Base-by-base conservation (phyloP, 92 coral and sea anemone species). In the Epizoanthus fatuus region DNA sequence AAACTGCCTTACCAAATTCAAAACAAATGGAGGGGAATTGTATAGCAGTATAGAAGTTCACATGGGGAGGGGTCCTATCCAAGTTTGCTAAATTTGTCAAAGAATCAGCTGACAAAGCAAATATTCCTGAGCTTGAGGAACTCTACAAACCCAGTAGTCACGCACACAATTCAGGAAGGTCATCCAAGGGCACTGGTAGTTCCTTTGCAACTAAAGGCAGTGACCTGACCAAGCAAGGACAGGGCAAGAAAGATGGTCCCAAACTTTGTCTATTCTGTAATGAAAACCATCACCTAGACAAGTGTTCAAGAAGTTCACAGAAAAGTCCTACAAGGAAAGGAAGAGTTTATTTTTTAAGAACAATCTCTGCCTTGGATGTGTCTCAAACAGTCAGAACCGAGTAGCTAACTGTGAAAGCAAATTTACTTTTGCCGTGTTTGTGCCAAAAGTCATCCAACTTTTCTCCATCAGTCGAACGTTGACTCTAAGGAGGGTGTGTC, bases 391-490 rank as follows among this genome's bases (percentile, higher is more conserved):
- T 80, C 69, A 84, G n/a, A 90, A 90, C 52, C 65, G 45, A 66
- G 75, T 81, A 15, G 81, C 74, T 53, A 54, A 81, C 49, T 90
- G 91, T 56, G 20, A 44, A 54, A 90, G 58, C 74, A 79, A 54
- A 51, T 49, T 65, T 60, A 80, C 59, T 17, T 86, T 17, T 86
- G 91, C 59, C 82, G 67, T 2, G 15, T 60, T 17, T 90, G 91
- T 56, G 47, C 71, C 38, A 79, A 63, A 75, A 65, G 45, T 54
- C 91, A 90, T 45, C 91, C 66, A 17, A 89, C 67, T 22, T 89
- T 81, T 44, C 73, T 89, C 58, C 81, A 84, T 64, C 52, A 60
- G 7, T 49, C 84, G 14, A 82, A 58, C 8, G 56, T 4, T 22
- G 25, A 22, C 78, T 44, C 63, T 49, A 44, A 44, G 78, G 73